A percentile compares a stretch with the other conserved stretches of the same genome.
phyloP scores from a whole-genome alignment of 1,140 invertebrate species.

The Protaetia brevitarsis region DNA sequence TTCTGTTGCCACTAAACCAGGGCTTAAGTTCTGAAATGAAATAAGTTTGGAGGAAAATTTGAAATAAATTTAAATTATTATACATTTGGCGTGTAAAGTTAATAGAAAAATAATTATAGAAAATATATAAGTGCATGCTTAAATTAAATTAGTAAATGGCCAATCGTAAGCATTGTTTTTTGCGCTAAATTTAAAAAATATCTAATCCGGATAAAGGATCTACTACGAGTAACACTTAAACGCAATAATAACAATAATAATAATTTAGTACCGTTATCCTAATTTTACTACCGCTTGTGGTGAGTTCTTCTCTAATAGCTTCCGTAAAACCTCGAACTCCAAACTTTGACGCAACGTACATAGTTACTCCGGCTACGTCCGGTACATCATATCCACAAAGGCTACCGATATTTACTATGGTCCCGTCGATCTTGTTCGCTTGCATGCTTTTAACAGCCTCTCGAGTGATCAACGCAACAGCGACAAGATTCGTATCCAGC shows the following conservation, averaged over 20 bases:
- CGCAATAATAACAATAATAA: background rate
- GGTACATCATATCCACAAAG: background rate
- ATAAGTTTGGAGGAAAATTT: background rate
- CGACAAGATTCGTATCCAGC: background rate
- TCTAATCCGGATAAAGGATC: no score
- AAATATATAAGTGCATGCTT: no score
- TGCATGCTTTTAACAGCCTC: background rate
- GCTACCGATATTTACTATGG: background rate
- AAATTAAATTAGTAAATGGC: no score
- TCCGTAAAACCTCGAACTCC: background rate
- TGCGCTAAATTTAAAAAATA: no score
- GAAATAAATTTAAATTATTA: background rate
- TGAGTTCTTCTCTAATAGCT: background rate
- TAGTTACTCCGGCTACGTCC: background rate
- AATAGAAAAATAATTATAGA: no score
- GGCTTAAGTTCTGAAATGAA: background rate
- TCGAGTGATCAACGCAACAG: background rate
- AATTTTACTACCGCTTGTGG: background rate
- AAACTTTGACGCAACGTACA: background rate
- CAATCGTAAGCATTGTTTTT: no score
- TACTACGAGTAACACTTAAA: no score
- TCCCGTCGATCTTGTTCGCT: background rate
- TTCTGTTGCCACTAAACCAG: background rate
- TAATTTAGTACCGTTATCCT: conserved; percentile 1
- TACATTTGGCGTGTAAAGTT: no score